phyloP scores from a whole-genome alignment of 2,797 vertebrate species.

The Oreonectes daqikongensis region DNA sequence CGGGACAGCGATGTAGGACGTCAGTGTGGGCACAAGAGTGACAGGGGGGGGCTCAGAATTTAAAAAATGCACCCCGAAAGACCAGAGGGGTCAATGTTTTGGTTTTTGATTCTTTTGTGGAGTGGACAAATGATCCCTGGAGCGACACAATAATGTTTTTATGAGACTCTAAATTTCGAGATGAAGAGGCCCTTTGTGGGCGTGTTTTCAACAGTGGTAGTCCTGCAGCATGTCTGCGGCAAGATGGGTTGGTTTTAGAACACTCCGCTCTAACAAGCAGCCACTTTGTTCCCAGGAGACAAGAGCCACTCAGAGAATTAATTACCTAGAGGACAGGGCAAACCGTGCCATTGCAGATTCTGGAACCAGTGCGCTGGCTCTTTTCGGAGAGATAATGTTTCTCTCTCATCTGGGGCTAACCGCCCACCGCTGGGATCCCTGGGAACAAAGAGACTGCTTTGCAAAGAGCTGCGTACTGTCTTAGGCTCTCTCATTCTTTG shows the following conservation, averaged over 20 bases:
- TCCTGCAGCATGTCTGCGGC: conserved; percentile 70
- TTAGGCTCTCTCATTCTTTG: neutral
- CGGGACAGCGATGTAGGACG: conserved; percentile 67
- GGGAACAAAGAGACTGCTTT: conserved; percentile 73
- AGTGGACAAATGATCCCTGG: conserved; percentile 85
- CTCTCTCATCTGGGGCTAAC: conserved; percentile 82
- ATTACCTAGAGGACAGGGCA: conserved; percentile 76
- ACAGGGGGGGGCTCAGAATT: conserved; percentile 74
- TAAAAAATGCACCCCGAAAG: conserved; percentile 78
- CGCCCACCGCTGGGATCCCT: conserved; percentile 79
- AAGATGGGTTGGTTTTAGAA: conserved; percentile 73
- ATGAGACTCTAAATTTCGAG: conserved; percentile 88
- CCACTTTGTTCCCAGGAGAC: conserved; percentile 83
- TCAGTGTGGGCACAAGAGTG: conserved; percentile 71
- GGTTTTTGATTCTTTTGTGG: conserved; percentile 79
- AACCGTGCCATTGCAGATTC: conserved; percentile 69
- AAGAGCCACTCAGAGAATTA: conserved; percentile 78
- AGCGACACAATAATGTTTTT: conserved; percentile 95
- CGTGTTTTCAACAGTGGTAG: conserved; percentile 85
- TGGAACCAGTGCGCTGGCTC: conserved; percentile 74
- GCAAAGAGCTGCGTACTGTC: conserved; percentile 28
- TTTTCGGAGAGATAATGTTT: conserved; percentile 86
- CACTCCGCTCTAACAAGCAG: conserved; percentile 74
- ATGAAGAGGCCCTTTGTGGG: conserved; percentile 88
- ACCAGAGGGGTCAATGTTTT: conserved; percentile 80